Conservation (phyloP, 1,140 invertebrate species). For the Rhagoletis pomonella region DNA sequence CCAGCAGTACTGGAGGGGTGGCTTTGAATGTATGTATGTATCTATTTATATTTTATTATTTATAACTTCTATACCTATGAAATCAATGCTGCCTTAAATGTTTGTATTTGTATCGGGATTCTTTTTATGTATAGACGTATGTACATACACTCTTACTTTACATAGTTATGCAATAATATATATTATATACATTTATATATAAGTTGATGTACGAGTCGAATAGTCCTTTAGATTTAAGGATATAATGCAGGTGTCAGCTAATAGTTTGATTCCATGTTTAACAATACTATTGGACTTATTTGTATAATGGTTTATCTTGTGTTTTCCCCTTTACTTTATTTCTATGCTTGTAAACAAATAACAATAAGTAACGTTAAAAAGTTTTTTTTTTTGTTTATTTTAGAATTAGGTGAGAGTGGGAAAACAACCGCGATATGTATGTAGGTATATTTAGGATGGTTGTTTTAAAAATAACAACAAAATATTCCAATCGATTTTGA, state of each 20-base stretch:
- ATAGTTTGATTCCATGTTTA: conserved; percentile 7
- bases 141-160: conserved; percentile 15
- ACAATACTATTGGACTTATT: background rate
- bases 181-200: background rate
- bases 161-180: background rate
- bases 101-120: background rate
- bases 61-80: background rate
- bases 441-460: background rate
- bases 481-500: no score
- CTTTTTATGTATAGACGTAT: background rate
- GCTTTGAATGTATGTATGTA: background rate
- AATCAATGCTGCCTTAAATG: background rate
- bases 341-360: background rate
- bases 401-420: no score
- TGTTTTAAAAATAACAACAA: no score
- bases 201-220: background rate
- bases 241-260: background rate
- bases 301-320: background rate
- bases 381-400: background rate
- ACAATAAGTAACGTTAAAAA: conserved; percentile 15
- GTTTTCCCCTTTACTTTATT: background rate
- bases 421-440: background rate
- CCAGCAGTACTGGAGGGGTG: no score
- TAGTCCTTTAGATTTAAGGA: background rate
- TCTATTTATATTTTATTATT: background rate